Percentiles rank a stretch among this genome's conserved stretches.
Conservation (phyloP, 2,113 vertebrate genomes). For the Maccullochella peelii region DNA sequence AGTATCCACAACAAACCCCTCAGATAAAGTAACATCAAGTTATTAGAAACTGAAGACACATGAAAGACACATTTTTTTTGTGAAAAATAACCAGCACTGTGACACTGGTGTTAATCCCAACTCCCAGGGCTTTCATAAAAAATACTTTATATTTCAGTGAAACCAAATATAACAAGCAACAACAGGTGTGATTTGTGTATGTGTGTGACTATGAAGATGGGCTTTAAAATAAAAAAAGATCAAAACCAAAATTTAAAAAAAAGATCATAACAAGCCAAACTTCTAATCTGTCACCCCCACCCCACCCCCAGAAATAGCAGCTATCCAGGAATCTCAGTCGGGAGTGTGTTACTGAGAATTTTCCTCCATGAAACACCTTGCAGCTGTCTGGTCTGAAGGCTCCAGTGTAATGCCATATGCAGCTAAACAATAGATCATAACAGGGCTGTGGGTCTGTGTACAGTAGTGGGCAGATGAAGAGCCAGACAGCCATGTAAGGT, state of each 20-base stretch:
- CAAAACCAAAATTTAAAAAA: not conserved
- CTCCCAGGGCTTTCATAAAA: not conserved
- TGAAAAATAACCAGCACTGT: constrained; percentile 6
- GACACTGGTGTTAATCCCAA: not conserved
- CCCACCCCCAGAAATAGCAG: constrained; percentile 7
- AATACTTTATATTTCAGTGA: not conserved
- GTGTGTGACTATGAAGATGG: not conserved
- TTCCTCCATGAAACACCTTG: constrained; percentile 49
- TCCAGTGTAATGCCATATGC: constrained; percentile 61
- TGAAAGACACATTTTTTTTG: too few species aligned
- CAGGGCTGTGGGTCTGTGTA: constrained; percentile 74
- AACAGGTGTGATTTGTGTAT: not conserved
- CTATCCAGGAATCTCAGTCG: not conserved
- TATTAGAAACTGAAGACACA: constrained; percentile 9
- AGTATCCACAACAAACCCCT: not conserved
- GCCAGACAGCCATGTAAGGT: constrained; percentile 81
- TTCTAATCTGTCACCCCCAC: constrained; percentile 6
- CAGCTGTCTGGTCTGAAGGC: constrained; percentile 44
- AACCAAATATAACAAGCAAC: not conserved
- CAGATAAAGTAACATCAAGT: not conserved
- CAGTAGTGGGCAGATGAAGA: constrained; percentile 70
- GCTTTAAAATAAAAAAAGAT: not conserved
- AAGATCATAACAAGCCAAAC: not conserved
- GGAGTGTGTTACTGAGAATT: constrained; percentile 37
- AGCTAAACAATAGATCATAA: constrained; percentile 77